Conservation (phyloP, 2,888 invertebrate genomes). For the Sipha maydis region DNA sequence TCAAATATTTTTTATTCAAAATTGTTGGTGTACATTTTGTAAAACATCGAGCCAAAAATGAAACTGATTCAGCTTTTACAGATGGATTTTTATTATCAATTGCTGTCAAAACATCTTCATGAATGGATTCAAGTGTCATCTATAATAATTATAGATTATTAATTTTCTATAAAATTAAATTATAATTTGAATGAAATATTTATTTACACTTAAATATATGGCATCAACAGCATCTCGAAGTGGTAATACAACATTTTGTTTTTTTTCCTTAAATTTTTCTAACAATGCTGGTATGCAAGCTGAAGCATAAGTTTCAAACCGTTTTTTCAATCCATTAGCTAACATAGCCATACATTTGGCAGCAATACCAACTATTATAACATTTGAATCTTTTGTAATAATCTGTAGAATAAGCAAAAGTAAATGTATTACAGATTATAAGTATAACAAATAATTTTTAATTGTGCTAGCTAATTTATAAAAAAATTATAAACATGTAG, state of each 20-base stretch:
- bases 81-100: slow-evolving; percentile 92
- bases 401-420: slow-evolving; percentile 71
- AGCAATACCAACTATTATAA: slow-evolving; percentile 88
- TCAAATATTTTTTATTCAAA: slow-evolving; percentile 89
- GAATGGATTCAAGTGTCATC: slow-evolving; percentile 83
- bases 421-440: neutral
- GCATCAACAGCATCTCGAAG: slow-evolving; percentile 92
- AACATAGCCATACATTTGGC: slow-evolving; percentile 84
- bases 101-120: slow-evolving; percentile 86
- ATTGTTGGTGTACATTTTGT: slow-evolving; percentile 82
- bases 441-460: neutral
- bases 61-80: slow-evolving; percentile 86
- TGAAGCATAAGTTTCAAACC: slow-evolving; percentile 85
- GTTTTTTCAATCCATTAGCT: slow-evolving; percentile 86
- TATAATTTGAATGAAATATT: neutral
- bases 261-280: slow-evolving; percentile 98
- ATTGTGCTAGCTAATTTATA: neutral
- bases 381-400: slow-evolving; percentile 93
- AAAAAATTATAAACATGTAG: neutral
- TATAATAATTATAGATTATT: slow-evolving; percentile 68
- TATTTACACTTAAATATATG: slow-evolving; percentile 80
- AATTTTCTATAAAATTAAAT: neutral
- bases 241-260: slow-evolving; percentile 86
- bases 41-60: slow-evolving; percentile 86
- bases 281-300: slow-evolving; percentile 81